Evolutionary conservation across 2,888 invertebrate genomes (phyloP), one percentile per base, ranked within the genome.

Genomic region (Griposia aprilina): DNA sequence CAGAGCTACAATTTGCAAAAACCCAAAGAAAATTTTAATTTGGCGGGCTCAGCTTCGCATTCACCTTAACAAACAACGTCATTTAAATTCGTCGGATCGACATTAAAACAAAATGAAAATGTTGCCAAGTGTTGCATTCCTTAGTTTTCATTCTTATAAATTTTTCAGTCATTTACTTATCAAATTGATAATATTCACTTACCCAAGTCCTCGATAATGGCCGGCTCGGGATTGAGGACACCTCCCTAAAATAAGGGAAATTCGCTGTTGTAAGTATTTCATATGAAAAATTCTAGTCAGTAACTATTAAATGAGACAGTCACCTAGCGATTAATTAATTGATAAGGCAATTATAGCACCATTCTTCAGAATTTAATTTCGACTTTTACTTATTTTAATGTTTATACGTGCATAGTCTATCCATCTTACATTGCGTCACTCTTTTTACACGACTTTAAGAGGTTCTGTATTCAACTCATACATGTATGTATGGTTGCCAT

Each of bases 161-260:
- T 17, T 62, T 13, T 17, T 62, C 13, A 36, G 11, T 62, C n/a
- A n/a, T n/a, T n/a, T n/a, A n/a, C n/a, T n/a, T n/a, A n/a, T n/a
- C n/a, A 17, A n/a, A n/a, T n/a, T 74, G 2, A 26, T 41, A 30
- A 62, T 50, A 52, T 57, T 66, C 13, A 72, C 76, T 88, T 36
- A 90, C 89, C 69, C 62, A 89, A 70, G 20, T 87, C 89, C 45
- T 89, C 88, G 36, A 89, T 83, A 17, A 87, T 65, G 17, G 79
- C 85, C 11, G 86, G 85, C 55, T 85, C 69, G 20, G 69, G 23
- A 45, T 62, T 66, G 23, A 80, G 1, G 55, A 68, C 26, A 50
- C 79, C 86, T 55, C 86, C 88, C 88, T 88, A 80, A 50, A 85
- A 83, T 26, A 50, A 45, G 20, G 11, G 15, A 55, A 30, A 57